A percentile compares a stretch with the other conserved stretches of the same genome.
phyloP scores from a whole-genome alignment of 2,888 invertebrate species.

The Lapara coniferarum region DNA sequence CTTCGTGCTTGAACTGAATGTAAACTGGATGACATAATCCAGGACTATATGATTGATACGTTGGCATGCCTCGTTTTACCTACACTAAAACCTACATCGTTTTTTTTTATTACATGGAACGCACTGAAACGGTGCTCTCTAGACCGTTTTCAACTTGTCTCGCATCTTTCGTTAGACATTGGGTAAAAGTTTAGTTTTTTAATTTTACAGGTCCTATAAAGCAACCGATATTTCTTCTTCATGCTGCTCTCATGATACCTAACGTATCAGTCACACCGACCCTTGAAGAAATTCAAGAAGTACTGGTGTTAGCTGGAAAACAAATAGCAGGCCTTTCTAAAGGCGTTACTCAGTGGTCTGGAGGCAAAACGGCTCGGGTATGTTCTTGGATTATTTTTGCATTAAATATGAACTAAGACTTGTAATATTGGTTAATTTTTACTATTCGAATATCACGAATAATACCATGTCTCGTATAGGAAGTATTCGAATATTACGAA shows the following conservation, averaged over 20 bases:
- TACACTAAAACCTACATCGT: no score
- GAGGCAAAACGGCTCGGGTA: constrained; percentile 84
- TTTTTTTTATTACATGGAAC: no score
- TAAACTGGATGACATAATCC: no score
- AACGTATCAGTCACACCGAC: constrained; percentile 94
- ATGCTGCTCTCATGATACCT: constrained; percentile 93
- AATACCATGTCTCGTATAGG: no score
- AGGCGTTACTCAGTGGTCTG: constrained; percentile 96
- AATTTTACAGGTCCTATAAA: constrained; percentile 57
- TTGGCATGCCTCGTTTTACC: no score
- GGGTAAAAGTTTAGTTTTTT: background rate
- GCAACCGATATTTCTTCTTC: constrained; percentile 90
- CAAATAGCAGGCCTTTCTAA: constrained; percentile 93
- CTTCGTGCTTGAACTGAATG: no score
- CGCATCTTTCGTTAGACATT: no score
- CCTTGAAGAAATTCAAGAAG: constrained; percentile 95
- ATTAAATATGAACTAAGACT: background rate
- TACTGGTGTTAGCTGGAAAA: constrained; percentile 91
- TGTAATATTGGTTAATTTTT: background rate
- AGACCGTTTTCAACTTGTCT: no score
- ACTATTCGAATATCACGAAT: no score
- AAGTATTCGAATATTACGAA: no score
- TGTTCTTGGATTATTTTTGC: background rate
- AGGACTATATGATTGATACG: no score
- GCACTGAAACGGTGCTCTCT: no score